A percentile compares a stretch with the other conserved stretches of the same genome.
Conservation (phyloP, 2,888 invertebrate species). For the Cartodere bifasciata region DNA sequence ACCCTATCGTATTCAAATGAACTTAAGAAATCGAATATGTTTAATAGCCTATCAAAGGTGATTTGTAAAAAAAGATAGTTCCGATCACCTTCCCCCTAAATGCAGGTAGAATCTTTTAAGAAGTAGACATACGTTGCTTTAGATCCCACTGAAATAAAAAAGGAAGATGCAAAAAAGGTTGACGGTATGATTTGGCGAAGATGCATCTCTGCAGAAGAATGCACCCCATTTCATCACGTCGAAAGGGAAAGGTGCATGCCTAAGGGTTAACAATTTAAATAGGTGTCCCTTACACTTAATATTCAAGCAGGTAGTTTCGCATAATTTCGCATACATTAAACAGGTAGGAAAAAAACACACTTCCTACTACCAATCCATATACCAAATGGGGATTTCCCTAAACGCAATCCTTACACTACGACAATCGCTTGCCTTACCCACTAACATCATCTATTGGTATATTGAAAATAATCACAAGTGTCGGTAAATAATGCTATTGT, state of each 20-base stretch:
- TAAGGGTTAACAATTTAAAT: constrained; percentile 30
- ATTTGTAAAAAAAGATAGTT: constrained; percentile 23
- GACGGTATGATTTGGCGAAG: no score
- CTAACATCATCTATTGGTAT: constrained; percentile 17
- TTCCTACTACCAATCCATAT: constrained; percentile 25
- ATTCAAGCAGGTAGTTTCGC: constrained; percentile 37
- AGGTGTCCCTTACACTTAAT: constrained; percentile 38
- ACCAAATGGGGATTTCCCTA: no score
- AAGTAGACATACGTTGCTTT: constrained; percentile 6
- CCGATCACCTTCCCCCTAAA: constrained; percentile 11
- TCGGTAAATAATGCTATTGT: constrained; percentile 17
- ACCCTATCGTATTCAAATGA: constrained; percentile 35
- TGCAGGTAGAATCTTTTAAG: constrained; percentile 11
- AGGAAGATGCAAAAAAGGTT: no score
- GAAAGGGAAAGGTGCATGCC: constrained; percentile 17
- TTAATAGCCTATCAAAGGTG: constrained; percentile 35
- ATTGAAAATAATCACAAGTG: constrained; percentile 17
- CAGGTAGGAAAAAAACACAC: constrained; percentile 35
- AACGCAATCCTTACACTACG: constrained; percentile 19
- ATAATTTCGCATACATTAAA: constrained; percentile 37
- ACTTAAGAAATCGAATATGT: constrained; percentile 34
- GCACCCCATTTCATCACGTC: constrained; percentile 6
- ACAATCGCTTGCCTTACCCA: neutral
- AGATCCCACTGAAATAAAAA: no score
- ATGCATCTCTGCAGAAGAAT: constrained; percentile 7